Evolutionary conservation across 2,888 invertebrate species (phyloP).

Genomic region (Dynastes tityus): DNA sequence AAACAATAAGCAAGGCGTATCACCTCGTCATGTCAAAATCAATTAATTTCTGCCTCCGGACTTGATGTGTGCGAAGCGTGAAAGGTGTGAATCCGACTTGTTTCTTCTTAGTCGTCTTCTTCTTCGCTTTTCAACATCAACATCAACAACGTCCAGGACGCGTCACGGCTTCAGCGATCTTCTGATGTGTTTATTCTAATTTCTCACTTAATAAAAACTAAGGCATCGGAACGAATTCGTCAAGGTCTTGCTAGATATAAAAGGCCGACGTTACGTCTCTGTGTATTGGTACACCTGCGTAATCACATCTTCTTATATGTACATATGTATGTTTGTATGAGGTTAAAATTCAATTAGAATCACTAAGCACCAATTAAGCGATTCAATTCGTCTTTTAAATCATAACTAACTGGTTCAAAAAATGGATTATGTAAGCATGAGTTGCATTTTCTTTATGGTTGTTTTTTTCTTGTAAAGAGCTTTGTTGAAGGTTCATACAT

Average conservation of each 20-base stretch:
- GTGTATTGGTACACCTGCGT: not conserved
- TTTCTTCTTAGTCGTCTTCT: no score
- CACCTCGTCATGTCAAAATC: slow-evolving; percentile 58
- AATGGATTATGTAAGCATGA: not conserved
- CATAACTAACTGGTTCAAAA: not conserved
- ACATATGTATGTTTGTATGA: not conserved
- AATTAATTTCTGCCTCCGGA: slow-evolving; percentile 57
- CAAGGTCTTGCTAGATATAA: not conserved
- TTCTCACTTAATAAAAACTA: slow-evolving; percentile 51
- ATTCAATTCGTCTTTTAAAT: not conserved
- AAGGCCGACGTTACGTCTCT: not conserved
- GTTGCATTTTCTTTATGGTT: not conserved
- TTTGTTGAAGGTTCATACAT: not conserved
- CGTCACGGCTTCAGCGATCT: no score
- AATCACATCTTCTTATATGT: not conserved
- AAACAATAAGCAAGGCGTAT: slow-evolving; percentile 56
- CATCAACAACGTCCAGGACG: no score
- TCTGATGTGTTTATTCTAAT: slow-evolving; percentile 55
- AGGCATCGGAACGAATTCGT: slow-evolving; percentile 30
- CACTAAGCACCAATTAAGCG: not conserved
- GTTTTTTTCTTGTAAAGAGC: not conserved
- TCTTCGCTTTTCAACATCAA: slow-evolving; percentile 49
- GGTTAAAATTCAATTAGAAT: not conserved
- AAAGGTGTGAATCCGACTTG: slow-evolving; percentile 57
- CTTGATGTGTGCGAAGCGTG: slow-evolving; percentile 49